Evolutionary conservation across 1,140 invertebrate species (phyloP).

Genomic region (Lasaia peninsularis): DNA sequence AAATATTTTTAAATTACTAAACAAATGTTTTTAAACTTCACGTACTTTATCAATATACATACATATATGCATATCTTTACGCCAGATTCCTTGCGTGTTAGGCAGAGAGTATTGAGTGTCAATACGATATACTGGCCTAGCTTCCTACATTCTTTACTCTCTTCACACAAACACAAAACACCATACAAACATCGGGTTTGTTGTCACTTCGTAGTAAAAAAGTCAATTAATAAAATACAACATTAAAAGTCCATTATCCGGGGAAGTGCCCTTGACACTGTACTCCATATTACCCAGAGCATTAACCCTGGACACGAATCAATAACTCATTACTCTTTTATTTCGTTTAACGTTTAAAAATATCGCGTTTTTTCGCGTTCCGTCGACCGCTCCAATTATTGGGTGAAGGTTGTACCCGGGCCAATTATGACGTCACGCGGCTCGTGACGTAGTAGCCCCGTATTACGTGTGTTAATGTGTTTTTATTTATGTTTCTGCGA

Average conservation of each 20-base stretch:
- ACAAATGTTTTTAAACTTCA: too few species aligned
- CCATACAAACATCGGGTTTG: neutral
- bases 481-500: conserved; percentile 32
- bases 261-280: conserved; percentile 44
- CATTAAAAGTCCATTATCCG: conserved; percentile 34
- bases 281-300: conserved; percentile 39
- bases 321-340: conserved; percentile 62
- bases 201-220: conserved; percentile 8
- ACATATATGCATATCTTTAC: too few species aligned
- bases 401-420: conserved; percentile 51
- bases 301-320: conserved; percentile 49
- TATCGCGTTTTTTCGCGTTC: conserved; percentile 51
- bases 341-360: conserved; percentile 58
- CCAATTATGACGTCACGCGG: conserved; percentile 52
- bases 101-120: too few species aligned
- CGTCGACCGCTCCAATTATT: conserved; percentile 48
- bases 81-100: too few species aligned
- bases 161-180: too few species aligned
- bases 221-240: conserved; percentile 20
- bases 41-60: too few species aligned
- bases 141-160: too few species aligned
- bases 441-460: conserved; percentile 33
- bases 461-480: conserved; percentile 34
- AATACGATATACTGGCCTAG: too few species aligned
- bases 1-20: too few species aligned